Base-by-base conservation (phyloP, 2,113 vertebrate species). In the Mobula birostris region DNA sequence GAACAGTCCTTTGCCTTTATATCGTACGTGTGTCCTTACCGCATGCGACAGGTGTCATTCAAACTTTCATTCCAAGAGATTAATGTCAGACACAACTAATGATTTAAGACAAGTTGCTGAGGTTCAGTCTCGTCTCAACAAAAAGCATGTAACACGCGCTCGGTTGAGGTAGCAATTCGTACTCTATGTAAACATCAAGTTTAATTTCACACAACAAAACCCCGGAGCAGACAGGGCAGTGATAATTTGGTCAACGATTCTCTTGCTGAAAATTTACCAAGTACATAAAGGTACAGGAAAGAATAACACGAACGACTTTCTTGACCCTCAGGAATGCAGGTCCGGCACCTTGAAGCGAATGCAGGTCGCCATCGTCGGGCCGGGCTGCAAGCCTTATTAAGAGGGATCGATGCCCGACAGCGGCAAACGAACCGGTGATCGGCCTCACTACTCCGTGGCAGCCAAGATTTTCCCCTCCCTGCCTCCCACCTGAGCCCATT, bases 201-300 rank as follows among this genome's bases (percentile, higher is more conserved):
- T 90, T 66, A 90, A 90, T 90, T 90, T 66, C 61, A 19, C 58
- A n/a, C 12, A 66, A 17, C 85, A 36, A 90, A n/a, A n/a, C 85
- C 61, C n/a, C 7, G 19, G 6, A 29, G 61, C 63, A 63, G 56
- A 61, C 56, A 63, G 58, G 83, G 83, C 83, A 63, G 27, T 63
- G 61, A 90, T 66, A 66, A 90, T 90, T 19, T 90, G 85, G 61
- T 90, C 85, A 90, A 68, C 61, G 7, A 15, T 90, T 8, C 85
- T 19, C 2, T 5, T 66, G 85, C 85, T 90, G 85, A 68, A 66
- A 61, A 66, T 90, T 66, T 90, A 61, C 85, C 85, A 90, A 32
- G 85, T 32, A n/a, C 83, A 8, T 1, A 17, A 19, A 19, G 15
- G 29, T 61, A 90, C 27, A 68, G 85, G 85, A n/a, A 90, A 90